Evolutionary conservation across 64 coral and sea anemone genomes (phyloP), one percentile per base, ranked within the genome.

Genomic region (Stylophora pistillata): DNA sequence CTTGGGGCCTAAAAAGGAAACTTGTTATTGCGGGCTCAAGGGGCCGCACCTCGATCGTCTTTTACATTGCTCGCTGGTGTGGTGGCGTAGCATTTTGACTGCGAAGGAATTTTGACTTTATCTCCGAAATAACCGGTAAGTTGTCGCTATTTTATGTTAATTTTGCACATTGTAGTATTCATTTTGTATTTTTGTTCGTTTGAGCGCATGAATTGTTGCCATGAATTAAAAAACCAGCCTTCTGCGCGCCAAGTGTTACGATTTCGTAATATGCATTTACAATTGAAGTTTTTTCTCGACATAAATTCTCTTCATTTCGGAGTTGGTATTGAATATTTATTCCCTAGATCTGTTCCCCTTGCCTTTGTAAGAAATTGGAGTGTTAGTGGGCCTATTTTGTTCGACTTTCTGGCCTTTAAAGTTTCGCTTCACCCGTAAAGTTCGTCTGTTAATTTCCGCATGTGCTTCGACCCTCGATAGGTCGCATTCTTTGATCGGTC

Each of bases 41-140:
- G 47, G 61, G 80, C 80, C 80, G 61, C 80, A 84, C 80, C 80
- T 84, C 80, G 37, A 64, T 82, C 20, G 62, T 6, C 69, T 84
- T 37, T 78, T 13, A 32, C 11, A 60, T 84, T 15, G 32, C 60
- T 84, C 69, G 80, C 33, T 17, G 62, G 62, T 53, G 62, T 84
- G 80, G 0, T 82, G 58, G 26, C 53, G 14, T 25, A 1, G 60
- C n/a, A 66, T 34, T 69, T 84, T 84, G 80, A 16, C 80, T 84
- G 80, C 80, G 61, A 70, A 84, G 80, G 80, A 84, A 84, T 84
- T 84, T 84, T 12, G 80, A 53, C 61, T 84, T 84, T 84, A 12
- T 11, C 61, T 54, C 60, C 30, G 5, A 27, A 16, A 25, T 23
- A 84, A 20, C 41, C 25, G 80, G 80, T 84, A 70, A 84, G 80